Conservation (phyloP, 1,140 invertebrate species). For the Drosophila sechellia region DNA sequence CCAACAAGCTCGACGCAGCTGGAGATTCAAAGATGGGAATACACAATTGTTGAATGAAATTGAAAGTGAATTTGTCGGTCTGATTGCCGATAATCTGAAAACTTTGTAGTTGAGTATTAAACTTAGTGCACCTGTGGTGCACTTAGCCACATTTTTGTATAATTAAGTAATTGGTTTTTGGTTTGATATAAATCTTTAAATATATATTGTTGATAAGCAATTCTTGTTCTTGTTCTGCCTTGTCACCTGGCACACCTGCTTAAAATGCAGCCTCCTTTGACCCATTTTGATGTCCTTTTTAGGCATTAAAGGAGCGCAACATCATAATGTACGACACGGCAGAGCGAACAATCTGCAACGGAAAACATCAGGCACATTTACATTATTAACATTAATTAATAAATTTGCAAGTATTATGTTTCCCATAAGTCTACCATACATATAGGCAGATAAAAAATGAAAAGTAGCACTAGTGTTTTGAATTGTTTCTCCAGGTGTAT, state of each 20-base stretch:
- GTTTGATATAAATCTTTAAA: no score
- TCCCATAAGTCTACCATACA: no score
- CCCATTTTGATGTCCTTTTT: background rate
- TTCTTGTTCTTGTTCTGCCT: background rate
- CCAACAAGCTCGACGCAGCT: conserved; percentile 25
- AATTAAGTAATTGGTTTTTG: background rate
- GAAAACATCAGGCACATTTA: no score
- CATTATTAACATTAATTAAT: no score
- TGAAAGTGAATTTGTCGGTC: background rate
- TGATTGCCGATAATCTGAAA: background rate
- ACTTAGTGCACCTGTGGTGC: background rate
- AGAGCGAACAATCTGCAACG: conserved; percentile 61
- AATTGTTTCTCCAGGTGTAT: background rate
- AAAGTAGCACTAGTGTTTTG: no score
- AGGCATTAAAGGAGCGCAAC: conserved; percentile 66
- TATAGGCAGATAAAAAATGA: no score
- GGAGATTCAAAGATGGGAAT: conserved; percentile 4
- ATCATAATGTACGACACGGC: conserved; percentile 73
- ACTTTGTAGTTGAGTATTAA: background rate
- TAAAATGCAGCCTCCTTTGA: background rate
- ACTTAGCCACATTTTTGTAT: background rate
- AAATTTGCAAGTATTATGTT: no score
- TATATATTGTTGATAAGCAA: no score
- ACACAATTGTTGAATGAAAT: background rate
- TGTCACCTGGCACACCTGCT: background rate